Evolutionary conservation across 2,888 invertebrate species (phyloP), one percentile per base, ranked within the genome.

Genomic region (Clepsis dumicolana): DNA sequence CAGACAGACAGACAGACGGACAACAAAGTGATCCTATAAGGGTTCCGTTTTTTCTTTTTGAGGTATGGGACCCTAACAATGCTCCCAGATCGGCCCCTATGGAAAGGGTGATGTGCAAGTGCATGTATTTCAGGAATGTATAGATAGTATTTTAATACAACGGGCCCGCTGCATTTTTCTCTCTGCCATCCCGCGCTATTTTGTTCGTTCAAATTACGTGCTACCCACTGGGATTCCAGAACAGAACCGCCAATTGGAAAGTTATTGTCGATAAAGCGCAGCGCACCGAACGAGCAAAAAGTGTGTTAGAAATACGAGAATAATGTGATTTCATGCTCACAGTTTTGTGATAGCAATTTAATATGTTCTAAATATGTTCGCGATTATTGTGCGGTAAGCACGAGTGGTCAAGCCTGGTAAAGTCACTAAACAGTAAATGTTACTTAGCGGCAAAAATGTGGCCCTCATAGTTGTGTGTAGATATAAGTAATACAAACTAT

Each of bases 151-250:
- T n/a, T 52, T 50, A 21, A 52, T 52, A 24, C 54, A 59, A 16
- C 48, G 7, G 7, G 29, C 48, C 60, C 48, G 12, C 60, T 32
- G n/a, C 16, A 18, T 7, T 48, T 48, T 61, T 61, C 50, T 56
- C 41, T 21, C 14, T 25, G 18, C 21, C 29, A 12, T 29, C 29
- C 29, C 38, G 44, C 48, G 35, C 18, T 64, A 64, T 53, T 59
- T 59, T 52, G 57, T 59, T 44, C 52, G 68, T 53, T 50, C 32
- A 59, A 64, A 68, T 68, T 68, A 68, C 63, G 29, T 14, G 41
- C 32, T 25, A 0, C 64, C 68, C 68, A 32, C 59, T 32, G 68
- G 64, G 68, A 44, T 21, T 57, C 38, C 41, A 52, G 67, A 50
- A 59, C 41, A 38, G 25, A 57, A 53, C 68, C 57, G 24, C 64